A percentile compares a stretch with the other conserved stretches of the same genome.
Evolutionary conservation across 2,797 vertebrate genomes (phyloP).

Genomic region (Pempheris klunzingeri): DNA sequence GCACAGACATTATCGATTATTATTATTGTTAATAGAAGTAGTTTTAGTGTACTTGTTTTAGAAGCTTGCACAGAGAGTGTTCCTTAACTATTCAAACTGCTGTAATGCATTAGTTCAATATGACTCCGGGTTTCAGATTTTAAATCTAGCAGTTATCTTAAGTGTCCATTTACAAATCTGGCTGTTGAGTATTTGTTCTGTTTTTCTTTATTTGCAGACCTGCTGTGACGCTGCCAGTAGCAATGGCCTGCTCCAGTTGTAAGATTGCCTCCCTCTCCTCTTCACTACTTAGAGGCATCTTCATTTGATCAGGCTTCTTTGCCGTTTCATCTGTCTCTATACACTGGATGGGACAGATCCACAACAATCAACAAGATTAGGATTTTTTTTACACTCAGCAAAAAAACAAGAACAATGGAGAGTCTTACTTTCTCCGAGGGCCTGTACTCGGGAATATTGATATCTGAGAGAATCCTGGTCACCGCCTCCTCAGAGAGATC

Average conservation of each 20-base stretch:
- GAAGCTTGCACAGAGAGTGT: neutral
- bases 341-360: constrained; percentile 79
- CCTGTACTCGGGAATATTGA: constrained; percentile 93
- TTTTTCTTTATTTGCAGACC: constrained; percentile 75
- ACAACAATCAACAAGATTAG: constrained; percentile 14
- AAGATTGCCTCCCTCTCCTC: constrained; percentile 94
- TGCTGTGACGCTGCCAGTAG: constrained; percentile 85
- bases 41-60: neutral
- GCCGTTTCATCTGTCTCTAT: constrained; percentile 96
- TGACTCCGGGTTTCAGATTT: neutral
- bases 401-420: neutral
- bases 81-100: neutral
- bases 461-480: constrained; percentile 84
- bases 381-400: neutral
- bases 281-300: constrained; percentile 92
- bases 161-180: neutral
- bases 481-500: constrained; percentile 89
- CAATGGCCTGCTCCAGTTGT: constrained; percentile 90
- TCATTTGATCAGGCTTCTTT: constrained; percentile 92
- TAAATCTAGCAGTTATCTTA: neutral
- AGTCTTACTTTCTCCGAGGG: constrained; percentile 93
- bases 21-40: neutral
- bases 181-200: neutral
- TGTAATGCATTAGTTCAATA: neutral
- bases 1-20: neutral